These are phyloP conservation scores for Channallabes apus DNA, from an alignment of 2,797 vertebrate genomes.

Conservation along the genomic window DNA sequence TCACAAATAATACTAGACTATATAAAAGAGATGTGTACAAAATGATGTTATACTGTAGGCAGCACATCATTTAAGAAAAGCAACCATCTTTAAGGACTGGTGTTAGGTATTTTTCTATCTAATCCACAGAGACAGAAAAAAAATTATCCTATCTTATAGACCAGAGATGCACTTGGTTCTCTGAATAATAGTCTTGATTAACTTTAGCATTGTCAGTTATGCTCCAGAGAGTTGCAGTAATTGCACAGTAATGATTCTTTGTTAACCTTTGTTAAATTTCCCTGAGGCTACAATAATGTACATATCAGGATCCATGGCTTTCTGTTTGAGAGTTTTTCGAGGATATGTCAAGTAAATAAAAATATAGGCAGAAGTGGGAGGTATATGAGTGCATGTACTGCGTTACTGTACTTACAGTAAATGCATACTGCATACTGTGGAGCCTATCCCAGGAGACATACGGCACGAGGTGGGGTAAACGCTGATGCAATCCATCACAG, in stretches of 20 bases:
- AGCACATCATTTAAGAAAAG: neutral
- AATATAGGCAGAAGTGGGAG: too few species aligned
- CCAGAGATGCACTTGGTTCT: neutral
- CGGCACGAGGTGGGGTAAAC: too few species aligned
- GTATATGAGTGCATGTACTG: too few species aligned
- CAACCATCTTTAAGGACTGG: neutral
- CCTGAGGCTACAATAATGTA: conserved; percentile 6
- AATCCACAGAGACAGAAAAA: neutral
- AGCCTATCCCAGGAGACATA: too few species aligned
- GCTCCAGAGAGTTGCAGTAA: conserved; percentile 3
- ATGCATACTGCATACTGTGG: too few species aligned
- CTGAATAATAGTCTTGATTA: conserved; percentile 19
- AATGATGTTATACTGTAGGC: neutral
- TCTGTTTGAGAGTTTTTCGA: neutral
- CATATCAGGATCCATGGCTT: neutral
- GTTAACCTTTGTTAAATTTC: conserved; percentile 12
- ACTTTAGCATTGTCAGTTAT: conserved; percentile 10
- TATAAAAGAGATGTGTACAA: neutral
- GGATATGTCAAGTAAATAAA: neutral
- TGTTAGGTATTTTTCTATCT: neutral
- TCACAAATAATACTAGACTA: neutral
- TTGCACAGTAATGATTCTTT: conserved; percentile 10
- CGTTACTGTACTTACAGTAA: too few species aligned
- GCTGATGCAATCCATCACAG: too few species aligned
- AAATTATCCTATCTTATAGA: neutral